Conservation (phyloP, 2,888 invertebrate species). For the Salticus scenicus region DNA sequence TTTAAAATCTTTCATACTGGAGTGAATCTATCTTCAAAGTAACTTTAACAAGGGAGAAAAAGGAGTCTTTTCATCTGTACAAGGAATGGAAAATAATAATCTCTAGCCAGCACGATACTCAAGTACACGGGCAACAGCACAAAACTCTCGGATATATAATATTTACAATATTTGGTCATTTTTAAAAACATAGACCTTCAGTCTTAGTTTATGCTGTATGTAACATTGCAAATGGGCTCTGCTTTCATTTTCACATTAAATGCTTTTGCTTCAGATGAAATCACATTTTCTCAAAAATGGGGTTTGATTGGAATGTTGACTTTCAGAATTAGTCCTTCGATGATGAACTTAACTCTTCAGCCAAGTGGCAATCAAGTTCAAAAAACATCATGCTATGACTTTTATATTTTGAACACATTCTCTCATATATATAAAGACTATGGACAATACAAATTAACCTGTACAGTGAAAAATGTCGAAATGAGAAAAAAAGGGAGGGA, state of each 20-base stretch:
- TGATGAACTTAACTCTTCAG: neutral
- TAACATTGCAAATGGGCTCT: slow-evolving; percentile 58
- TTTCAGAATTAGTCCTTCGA: neutral
- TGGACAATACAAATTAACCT: neutral
- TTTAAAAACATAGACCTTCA: slow-evolving; percentile 58
- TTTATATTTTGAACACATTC: neutral
- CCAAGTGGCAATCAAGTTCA: slow-evolving; percentile 9
- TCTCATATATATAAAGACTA: neutral
- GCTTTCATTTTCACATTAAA: slow-evolving; percentile 23
- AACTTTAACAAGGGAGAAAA: slow-evolving; percentile 44
- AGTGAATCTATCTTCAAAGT: slow-evolving; percentile 31
- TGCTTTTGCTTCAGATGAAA: slow-evolving; percentile 1
- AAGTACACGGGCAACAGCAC: slow-evolving; percentile 68
- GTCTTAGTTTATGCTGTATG: slow-evolving; percentile 29
- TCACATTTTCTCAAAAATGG: slow-evolving; percentile 31
- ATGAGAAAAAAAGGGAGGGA: neutral
- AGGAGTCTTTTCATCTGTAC: slow-evolving; percentile 42
- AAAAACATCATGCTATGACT: neutral
- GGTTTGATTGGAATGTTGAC: slow-evolving; percentile 55
- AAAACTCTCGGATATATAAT: slow-evolving; percentile 67
- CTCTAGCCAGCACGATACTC: slow-evolving; percentile 68
- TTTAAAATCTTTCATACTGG: slow-evolving; percentile 30
- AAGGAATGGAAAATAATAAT: slow-evolving; percentile 64
- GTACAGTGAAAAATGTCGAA: neutral
- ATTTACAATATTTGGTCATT: slow-evolving; percentile 66